phyloP scores from a whole-genome alignment of 2,888 invertebrate species.

The Hyppa rectilinea region DNA sequence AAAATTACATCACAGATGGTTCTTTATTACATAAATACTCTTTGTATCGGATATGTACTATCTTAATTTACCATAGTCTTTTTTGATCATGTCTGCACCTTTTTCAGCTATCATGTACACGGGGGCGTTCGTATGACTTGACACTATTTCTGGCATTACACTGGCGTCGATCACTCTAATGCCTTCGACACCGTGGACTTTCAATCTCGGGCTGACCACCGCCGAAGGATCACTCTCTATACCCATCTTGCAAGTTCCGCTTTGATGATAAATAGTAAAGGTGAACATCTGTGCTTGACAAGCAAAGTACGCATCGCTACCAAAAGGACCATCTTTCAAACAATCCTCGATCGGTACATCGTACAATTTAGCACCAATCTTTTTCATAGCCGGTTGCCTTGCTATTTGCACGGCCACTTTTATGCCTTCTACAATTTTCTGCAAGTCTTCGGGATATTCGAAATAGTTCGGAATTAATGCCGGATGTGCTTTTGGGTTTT shows the following conservation, averaged over 20 bases:
- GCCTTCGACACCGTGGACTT: constrained; percentile 92
- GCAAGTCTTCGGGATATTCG: constrained; percentile 91
- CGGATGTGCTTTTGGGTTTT: constrained; percentile 93
- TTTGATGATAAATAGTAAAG: constrained; percentile 93
- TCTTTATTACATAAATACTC: constrained; percentile 22
- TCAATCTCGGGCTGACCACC: constrained; percentile 92
- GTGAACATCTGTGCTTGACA: constrained; percentile 93
- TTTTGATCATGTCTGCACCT: constrained; percentile 93
- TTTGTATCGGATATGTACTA: constrained; percentile 8
- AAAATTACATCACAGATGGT: constrained; percentile 61
- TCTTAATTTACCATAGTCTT: constrained; percentile 83
- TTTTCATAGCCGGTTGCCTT: constrained; percentile 90
- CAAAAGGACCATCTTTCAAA: constrained; percentile 88
- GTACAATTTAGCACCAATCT: constrained; percentile 91
- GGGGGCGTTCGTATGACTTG: constrained; percentile 95
- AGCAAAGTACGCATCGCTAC: constrained; percentile 93
- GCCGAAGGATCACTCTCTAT: constrained; percentile 88
- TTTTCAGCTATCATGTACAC: constrained; percentile 96
- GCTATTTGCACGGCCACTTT: constrained; percentile 91
- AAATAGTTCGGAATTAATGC: constrained; percentile 95
- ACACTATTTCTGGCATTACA: constrained; percentile 94
- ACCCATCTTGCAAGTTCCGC: constrained; percentile 93
- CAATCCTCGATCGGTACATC: constrained; percentile 92
- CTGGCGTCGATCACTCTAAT: constrained; percentile 95
- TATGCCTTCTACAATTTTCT: constrained; percentile 92